Percentiles rank a stretch among this genome's conserved stretches.
phyloP scores from a whole-genome alignment of 2,888 invertebrate species.

The Amphipyra tragopoginis region DNA sequence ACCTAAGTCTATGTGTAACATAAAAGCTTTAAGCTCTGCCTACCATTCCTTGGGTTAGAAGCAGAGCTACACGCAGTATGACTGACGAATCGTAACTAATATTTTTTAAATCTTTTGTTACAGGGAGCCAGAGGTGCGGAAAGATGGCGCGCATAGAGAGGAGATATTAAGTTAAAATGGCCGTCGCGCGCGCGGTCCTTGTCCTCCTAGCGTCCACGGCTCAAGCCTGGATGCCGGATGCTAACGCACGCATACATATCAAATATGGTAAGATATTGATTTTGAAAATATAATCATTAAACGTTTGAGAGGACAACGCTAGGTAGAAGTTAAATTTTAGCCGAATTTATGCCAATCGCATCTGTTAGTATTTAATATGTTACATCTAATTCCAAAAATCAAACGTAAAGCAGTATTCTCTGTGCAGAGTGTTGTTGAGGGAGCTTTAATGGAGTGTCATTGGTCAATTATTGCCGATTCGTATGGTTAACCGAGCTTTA shows the following conservation, averaged over 20 bases:
- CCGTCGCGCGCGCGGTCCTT: constrained; percentile 88
- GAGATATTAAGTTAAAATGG: constrained; percentile 84
- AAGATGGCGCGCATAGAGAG: constrained; percentile 84
- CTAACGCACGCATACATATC: constrained; percentile 92
- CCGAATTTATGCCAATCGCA: too few relatives aligned
- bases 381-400: too few relatives aligned
- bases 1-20: too few relatives aligned
- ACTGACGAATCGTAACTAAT: not conserved
- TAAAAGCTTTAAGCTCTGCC: not conserved
- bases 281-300: too few relatives aligned
- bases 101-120: constrained; percentile 63
- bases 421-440: too few relatives aligned
- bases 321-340: too few relatives aligned
- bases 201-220: constrained; percentile 89
- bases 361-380: too few relatives aligned
- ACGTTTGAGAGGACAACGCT: too few relatives aligned
- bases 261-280: constrained; percentile 89
- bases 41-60: not conserved
- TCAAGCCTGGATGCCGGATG: constrained; percentile 93
- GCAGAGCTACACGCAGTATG: not conserved
- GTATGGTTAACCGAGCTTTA: too few relatives aligned
- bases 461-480: too few relatives aligned
- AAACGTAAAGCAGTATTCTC: too few relatives aligned
- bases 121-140: constrained; percentile 72
- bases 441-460: too few relatives aligned